Evolutionary conservation across 2,113 vertebrate genomes (phyloP).

Genomic region (Campylomormyrus tamandua): DNA sequence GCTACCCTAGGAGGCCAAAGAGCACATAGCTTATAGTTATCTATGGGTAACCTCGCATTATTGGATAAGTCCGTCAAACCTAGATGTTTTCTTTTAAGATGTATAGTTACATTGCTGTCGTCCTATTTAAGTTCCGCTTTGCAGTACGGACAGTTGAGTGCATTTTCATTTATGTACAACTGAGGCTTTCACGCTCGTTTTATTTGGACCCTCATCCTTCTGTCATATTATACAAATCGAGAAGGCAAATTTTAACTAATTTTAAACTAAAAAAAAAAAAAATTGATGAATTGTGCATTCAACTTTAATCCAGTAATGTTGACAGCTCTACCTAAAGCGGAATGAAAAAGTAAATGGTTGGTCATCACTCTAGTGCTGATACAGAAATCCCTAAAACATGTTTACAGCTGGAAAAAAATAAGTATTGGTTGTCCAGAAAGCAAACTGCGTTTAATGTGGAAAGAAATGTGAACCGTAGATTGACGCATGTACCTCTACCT

Average conservation of each 20-base stretch:
- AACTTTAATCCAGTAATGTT: neutral
- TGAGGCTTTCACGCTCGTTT: neutral
- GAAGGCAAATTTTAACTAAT: neutral
- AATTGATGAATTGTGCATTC: too few relatives aligned
- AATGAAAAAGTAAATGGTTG: neutral
- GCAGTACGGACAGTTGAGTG: neutral
- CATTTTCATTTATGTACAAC: neutral
- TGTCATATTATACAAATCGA: neutral
- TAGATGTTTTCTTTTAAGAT: neutral
- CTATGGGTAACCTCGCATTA: neutral
- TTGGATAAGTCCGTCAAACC: neutral
- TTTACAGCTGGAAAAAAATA: neutral
- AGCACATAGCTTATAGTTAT: neutral
- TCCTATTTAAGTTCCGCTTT: neutral
- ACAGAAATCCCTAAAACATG: neutral
- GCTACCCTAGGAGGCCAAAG: neutral
- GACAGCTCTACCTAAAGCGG: neutral
- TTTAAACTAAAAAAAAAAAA: neutral
- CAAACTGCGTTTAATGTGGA: neutral
- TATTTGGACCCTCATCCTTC: neutral
- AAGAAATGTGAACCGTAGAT: neutral
- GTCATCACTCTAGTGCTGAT: neutral
- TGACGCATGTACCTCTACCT: constrained; percentile 1
- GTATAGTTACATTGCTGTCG: neutral
- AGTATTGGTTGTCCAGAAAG: neutral